Base-by-base conservation (phyloP, 2,888 invertebrate species). In the Habrosyne pyritoides region DNA sequence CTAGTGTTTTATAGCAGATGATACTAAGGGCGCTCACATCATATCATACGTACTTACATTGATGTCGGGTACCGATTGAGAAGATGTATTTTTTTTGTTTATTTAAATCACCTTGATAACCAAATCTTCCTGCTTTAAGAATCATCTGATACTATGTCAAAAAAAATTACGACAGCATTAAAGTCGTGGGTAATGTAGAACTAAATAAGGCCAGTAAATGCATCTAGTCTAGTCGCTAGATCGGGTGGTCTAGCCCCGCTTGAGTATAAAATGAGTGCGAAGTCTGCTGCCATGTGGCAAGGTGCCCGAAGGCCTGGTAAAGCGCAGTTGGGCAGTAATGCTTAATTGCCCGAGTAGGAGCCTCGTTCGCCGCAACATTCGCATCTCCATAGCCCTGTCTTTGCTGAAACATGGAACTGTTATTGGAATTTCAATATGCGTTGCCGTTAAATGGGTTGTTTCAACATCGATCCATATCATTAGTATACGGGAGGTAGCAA, bases 251-350 rank as follows among this genome's bases (percentile, higher is more conserved):
- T 74, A 53, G 67, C 68, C 69, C 68, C 66, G 71, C 71, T 77
- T 69, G 68, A 66, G 62, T 77, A 75, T 77, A 78, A 79, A 84
- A 78, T 74, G 70, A 73, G 73, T 66, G 66, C 62, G 60, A 73
- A 77, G 75, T 59, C 63, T 66, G 79, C 56, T 82, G 85, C 82
- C 83, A 86, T 84, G 79, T 86, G 87, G 87, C 87, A 86, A 75
- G 73, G 76, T 86, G 86, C 86, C 86, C 87, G 79, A 64, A 64
- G 64, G 57, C 67, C 59, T 53, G 59, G 58, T 56, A 54, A 54
- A 52, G 63, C 69, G 67, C 64, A 73, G 75, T 77, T 76, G 76
- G 70, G 71, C 73, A 73, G 77, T 81, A 79, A 80, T 79, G 80
- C 81, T 81, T 85, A 84, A 84, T 84, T 81, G 80, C 67, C 71